Conservation (phyloP, 2,113 vertebrate genomes). For the Pandion haliaetus region DNA sequence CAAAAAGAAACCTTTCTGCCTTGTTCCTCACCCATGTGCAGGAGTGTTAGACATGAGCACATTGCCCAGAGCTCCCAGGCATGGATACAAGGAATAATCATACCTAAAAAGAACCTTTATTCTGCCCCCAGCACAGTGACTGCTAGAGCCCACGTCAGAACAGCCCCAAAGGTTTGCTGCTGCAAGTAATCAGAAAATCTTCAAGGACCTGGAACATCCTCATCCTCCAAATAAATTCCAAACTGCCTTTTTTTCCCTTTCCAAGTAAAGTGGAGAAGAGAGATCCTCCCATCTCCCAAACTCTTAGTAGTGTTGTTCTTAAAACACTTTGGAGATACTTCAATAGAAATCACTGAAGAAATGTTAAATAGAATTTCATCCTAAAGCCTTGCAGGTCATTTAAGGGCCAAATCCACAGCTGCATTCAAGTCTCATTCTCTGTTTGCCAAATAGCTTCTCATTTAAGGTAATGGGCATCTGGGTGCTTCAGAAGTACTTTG, state of each 20-base stretch:
- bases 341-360: neutral
- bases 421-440: neutral
- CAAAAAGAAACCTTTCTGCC: neutral
- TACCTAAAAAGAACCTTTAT: neutral
- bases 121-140: neutral
- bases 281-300: slow-evolving; percentile 7
- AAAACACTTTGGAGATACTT: slow-evolving; percentile 20
- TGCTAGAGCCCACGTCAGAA: neutral
- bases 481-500: rapidly evolving
- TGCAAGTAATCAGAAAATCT: slow-evolving; percentile 20
- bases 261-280: slow-evolving; percentile 1
- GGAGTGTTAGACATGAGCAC: neutral
- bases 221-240: slow-evolving; percentile 12
- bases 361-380: neutral
- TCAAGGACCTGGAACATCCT: slow-evolving; percentile 2
- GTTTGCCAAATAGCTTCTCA: neutral
- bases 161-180: neutral
- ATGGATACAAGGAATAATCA: neutral
- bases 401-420: neutral
- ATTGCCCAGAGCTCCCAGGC: neutral
- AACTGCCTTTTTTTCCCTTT: neutral
- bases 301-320: neutral
- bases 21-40: neutral
- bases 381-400: neutral
- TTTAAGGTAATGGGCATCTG: neutral